Conservation (phyloP, 2,113 vertebrate species). For the Ceyx melanurus region DNA sequence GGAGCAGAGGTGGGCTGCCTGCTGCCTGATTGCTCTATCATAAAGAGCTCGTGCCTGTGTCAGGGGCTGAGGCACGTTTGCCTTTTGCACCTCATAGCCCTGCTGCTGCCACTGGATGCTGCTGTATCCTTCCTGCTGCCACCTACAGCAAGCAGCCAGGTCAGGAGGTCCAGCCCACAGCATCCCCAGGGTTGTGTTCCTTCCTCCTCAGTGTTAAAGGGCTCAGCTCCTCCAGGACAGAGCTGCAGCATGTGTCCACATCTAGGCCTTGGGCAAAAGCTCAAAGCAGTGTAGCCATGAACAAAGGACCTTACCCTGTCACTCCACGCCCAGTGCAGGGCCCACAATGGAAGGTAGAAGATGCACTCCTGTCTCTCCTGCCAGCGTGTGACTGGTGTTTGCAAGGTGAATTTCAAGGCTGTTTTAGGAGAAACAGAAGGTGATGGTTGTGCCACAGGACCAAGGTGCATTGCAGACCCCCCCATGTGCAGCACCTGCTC, state of each 20-base stretch:
- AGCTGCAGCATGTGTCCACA: background rate
- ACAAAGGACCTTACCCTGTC: background rate
- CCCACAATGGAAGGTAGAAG: background rate
- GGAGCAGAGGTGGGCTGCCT: background rate
- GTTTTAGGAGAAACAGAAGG: background rate
- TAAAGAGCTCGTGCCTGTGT: background rate
- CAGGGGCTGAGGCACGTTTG: background rate
- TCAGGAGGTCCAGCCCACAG: background rate
- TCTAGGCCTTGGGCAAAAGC: background rate
- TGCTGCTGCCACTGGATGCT: slow-evolving; percentile 11
- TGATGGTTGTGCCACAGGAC: background rate
- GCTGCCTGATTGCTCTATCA: background rate
- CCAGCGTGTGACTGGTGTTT: background rate
- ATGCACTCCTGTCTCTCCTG: background rate
- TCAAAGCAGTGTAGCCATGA: background rate
- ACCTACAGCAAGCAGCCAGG: background rate
- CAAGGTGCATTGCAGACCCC: background rate
- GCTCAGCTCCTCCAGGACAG: background rate
- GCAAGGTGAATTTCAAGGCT: background rate
- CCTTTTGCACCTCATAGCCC: background rate
- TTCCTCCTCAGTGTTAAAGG: background rate
- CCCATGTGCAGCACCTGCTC: background rate
- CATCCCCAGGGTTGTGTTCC: background rate
- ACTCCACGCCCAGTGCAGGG: background rate
- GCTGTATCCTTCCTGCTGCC: background rate